phyloP scores from a whole-genome alignment of 2,888 invertebrate genomes.

The Lithodes maja region DNA sequence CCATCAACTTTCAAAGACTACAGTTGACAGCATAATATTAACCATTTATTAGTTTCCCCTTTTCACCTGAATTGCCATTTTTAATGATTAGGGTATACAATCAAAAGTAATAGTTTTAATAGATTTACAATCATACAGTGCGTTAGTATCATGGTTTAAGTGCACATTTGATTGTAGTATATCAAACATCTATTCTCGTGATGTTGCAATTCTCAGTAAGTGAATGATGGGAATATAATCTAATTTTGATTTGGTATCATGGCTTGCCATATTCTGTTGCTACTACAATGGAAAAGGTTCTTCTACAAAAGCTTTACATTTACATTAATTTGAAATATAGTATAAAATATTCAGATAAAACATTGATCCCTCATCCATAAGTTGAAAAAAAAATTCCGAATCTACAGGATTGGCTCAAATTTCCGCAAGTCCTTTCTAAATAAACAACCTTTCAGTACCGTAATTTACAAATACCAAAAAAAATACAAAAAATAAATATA shows the following conservation, averaged over 20 bases:
- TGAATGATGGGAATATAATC: neutral
- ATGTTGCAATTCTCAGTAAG: constrained; percentile 3
- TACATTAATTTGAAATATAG: neutral
- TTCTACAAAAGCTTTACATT: neutral
- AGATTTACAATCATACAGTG: constrained; percentile 8
- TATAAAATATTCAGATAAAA: neutral
- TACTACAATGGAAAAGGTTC: neutral
- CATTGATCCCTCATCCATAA: neutral
- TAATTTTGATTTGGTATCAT: neutral
- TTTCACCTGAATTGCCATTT: too few relatives aligned
- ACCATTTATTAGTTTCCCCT: too few relatives aligned
- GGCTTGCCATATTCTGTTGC: constrained; percentile 7
- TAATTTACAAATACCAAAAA: neutral
- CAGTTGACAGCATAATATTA: too few relatives aligned
- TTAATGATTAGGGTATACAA: too few relatives aligned
- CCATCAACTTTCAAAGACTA: too few relatives aligned
- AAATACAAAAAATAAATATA: too few relatives aligned
- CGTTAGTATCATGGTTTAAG: neutral
- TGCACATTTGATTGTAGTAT: constrained; percentile 2
- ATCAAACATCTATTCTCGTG: neutral
- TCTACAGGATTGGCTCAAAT: neutral
- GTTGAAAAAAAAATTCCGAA: neutral
- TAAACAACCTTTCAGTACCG: neutral
- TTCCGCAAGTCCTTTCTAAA: neutral
- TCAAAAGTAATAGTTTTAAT: too few relatives aligned